Conservation (phyloP, 30 jellyfish, hydroid and myxozoan species). For the Turritopsis dohrnii region DNA sequence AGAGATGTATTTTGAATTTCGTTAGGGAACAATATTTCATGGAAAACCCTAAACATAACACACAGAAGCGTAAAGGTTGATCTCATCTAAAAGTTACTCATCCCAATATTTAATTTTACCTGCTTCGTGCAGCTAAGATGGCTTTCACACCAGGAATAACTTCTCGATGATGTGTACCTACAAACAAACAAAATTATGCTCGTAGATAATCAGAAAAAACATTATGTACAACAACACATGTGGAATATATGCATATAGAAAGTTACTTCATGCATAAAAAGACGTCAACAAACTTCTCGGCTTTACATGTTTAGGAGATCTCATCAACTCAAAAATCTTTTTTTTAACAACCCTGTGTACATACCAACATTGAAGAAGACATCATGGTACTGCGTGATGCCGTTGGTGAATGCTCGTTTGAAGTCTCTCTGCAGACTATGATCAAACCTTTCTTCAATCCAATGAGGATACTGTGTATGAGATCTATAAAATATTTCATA, state of each 20-base stretch:
- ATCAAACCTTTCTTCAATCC: conserved; percentile 5
- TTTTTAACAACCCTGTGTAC: no score
- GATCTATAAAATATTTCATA: neutral
- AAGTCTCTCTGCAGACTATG: conserved; percentile 54
- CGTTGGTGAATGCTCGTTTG: conserved; percentile 42
- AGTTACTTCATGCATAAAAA: no score
- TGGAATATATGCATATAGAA: no score
- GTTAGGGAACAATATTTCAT: conserved; percentile 48
- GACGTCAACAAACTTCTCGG: no score
- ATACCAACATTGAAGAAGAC: conserved; percentile 77
- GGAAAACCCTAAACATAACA: conserved; percentile 59
- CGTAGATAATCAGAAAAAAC: no score
- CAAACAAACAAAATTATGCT: no score
- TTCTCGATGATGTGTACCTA: conserved; percentile 52
- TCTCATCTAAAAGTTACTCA: no score
- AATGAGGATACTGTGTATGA: neutral
- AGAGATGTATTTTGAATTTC: neutral
- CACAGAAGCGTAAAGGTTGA: no score
- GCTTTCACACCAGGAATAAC: conserved; percentile 91
- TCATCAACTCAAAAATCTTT: no score
- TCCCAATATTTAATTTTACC: no score
- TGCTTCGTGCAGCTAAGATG: conserved; percentile 82
- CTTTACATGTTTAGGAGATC: no score
- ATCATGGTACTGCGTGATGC: conserved; percentile 54
- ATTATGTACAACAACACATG: no score